These are phyloP conservation scores for Acanthoscelides obtectus DNA, from an alignment of 2,888 invertebrate species.

Conservation along the genomic window DNA sequence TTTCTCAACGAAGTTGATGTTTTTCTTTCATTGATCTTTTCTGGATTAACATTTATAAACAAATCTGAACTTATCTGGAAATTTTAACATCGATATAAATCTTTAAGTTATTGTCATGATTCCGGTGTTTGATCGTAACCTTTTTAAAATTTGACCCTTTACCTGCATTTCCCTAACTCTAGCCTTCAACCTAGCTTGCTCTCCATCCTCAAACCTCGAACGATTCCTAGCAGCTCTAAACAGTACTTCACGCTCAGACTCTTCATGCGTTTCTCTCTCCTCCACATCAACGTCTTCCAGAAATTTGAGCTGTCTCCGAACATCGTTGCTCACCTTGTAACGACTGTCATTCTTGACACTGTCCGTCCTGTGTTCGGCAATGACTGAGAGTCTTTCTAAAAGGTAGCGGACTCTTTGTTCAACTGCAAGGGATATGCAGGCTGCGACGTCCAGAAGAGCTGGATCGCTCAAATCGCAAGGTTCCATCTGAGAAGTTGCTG, in stretches of 20 bases:
- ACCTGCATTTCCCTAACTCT: slow-evolving; percentile 86
- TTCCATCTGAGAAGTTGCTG: not conserved
- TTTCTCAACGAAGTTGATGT: no score
- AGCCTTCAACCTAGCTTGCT: slow-evolving; percentile 94
- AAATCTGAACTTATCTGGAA: no score
- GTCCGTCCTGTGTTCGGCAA: slow-evolving; percentile 93
- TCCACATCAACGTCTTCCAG: slow-evolving; percentile 92
- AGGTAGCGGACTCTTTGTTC: slow-evolving; percentile 88
- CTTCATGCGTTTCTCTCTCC: slow-evolving; percentile 91
- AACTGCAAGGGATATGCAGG: slow-evolving; percentile 86
- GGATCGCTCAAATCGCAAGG: slow-evolving; percentile 75
- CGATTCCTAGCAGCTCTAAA: slow-evolving; percentile 90
- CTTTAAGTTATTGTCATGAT: no score
- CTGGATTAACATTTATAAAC: no score
- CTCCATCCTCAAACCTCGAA: slow-evolving; percentile 94
- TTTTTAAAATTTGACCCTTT: no score
- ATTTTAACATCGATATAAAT: no score
- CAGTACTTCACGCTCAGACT: slow-evolving; percentile 89
- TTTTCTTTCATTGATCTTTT: no score
- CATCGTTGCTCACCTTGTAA: slow-evolving; percentile 63
- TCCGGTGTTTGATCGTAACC: no score
- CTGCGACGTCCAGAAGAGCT: slow-evolving; percentile 69
- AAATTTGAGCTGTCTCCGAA: slow-evolving; percentile 73
- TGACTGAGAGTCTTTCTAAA: slow-evolving; percentile 83
- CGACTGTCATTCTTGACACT: slow-evolving; percentile 83